These are phyloP conservation scores for Beroe forskalii DNA, from an alignment of 37 sponge, comb jelly and placozoan genomes.

Conservation along the genomic window DNA sequence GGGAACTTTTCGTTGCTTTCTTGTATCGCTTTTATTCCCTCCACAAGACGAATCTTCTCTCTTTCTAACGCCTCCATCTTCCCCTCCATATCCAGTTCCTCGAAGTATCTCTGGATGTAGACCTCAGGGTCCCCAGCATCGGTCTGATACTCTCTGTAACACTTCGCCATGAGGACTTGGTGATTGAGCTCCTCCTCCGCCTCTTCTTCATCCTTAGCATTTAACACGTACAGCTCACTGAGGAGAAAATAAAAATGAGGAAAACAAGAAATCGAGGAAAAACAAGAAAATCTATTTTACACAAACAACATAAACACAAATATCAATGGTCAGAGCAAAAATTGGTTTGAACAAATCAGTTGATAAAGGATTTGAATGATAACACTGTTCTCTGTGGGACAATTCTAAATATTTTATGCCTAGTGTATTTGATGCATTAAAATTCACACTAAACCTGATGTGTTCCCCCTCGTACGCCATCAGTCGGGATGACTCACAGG, in stretches of 20 bases:
- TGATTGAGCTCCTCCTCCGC: conserved; percentile 45
- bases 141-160: conserved; percentile 34
- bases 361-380: too few relatives aligned
- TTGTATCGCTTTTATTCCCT: not conserved
- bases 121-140: not conserved
- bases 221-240: not conserved
- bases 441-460: too few relatives aligned
- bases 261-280: too few relatives aligned
- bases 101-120: not conserved
- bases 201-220: conserved; percentile 21
- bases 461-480: conserved; percentile 16
- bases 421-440: too few relatives aligned
- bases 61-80: not conserved
- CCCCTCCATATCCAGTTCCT: not conserved
- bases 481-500: not conserved
- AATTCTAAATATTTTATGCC: too few relatives aligned
- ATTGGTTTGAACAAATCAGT: too few relatives aligned
- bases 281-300: too few relatives aligned
- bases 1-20: conserved; percentile 6
- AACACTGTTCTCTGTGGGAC: too few relatives aligned
- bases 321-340: too few relatives aligned
- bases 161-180: not conserved
- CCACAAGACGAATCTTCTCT: not conserved
- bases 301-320: too few relatives aligned
- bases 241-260: too few relatives aligned